Conservation (phyloP, 2,113 vertebrate species). For the Xenopus tropicalis region DNA sequence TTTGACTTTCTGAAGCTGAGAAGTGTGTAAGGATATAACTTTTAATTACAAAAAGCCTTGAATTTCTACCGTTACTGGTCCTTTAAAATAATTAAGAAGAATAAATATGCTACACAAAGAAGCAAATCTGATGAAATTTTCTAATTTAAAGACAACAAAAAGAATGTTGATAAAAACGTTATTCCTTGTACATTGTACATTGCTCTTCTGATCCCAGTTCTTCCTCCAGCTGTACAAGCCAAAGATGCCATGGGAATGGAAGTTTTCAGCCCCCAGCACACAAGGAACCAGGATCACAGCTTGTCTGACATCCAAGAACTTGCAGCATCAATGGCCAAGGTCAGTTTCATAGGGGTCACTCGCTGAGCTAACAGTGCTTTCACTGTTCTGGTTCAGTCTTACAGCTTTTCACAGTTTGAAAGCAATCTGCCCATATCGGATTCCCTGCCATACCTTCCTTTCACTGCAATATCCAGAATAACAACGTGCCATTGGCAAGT, state of each 20-base stretch:
- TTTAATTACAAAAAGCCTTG: no score
- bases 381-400: constrained; percentile 3
- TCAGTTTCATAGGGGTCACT: constrained; percentile 12
- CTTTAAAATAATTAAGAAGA: background rate
- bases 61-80: no score
- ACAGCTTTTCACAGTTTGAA: background rate
- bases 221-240: background rate
- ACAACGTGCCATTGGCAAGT: background rate
- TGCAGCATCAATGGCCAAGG: constrained; percentile 13
- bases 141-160: no score
- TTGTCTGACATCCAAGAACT: background rate
- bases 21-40: no score
- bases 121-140: no score
- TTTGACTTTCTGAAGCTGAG: no score
- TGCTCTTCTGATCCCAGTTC: no score
- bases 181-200: background rate
- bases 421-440: constrained; percentile 3
- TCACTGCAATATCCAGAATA: background rate
- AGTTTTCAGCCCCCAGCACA: background rate
- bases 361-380: constrained; percentile 1
- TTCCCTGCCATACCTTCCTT: constrained; percentile 5
- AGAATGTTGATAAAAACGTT: background rate
- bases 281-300: background rate
- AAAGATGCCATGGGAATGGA: background rate
- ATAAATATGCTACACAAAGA: background rate